Base-by-base conservation (phyloP, 1,140 invertebrate species). In the Chironomus tepperi region DNA sequence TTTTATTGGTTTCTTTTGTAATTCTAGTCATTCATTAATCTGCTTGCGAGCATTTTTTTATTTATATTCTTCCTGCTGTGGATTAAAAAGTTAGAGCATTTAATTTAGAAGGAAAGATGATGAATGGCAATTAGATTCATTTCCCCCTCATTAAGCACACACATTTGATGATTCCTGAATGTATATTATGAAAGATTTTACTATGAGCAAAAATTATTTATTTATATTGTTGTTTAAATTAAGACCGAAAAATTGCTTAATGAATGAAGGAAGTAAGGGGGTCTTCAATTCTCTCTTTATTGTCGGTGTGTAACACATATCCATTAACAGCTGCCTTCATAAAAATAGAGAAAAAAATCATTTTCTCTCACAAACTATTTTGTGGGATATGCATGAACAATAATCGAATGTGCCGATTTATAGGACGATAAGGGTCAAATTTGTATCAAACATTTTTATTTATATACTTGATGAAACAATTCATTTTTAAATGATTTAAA, bases 141-240 rank as follows among this genome's bases (percentile, higher is more conserved):
- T 70, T 70, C 65, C 65, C 65, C 18, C 65, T 70, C 65, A 70
- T 70, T 70, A 70, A 70, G 18, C 65, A 70, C 18, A 70, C n/a
- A 67, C 18, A 19, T 19, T 67, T n/a, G n/a, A n/a, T n/a, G n/a
- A n/a, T n/a, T 57, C 7, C 7, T 57, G 10, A 34, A 34, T 5
- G n/a, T 34, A 34, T 34, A 12, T n/a, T n/a, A n/a, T 57, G 47
- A 57, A 57, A 12, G 7, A 2, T 57, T 57, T 57, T 10, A 70
- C 16, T 2, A 21, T 21, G 3, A 70, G 9, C 16, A 18, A 70
- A 70, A 70, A 19, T 70, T 57, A 57, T 57, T 70, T 70, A 70
- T 70, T 70, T 70, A 70, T 57, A 57, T 70, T 70, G n/a, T 19
- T 70, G 10, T 70, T 70, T 70, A 70, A 7, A 1, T 70, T 21